Evolutionary conservation across 2,888 invertebrate genomes (phyloP), one percentile per base, ranked within the genome.

Genomic region (Heliconius hortense): DNA sequence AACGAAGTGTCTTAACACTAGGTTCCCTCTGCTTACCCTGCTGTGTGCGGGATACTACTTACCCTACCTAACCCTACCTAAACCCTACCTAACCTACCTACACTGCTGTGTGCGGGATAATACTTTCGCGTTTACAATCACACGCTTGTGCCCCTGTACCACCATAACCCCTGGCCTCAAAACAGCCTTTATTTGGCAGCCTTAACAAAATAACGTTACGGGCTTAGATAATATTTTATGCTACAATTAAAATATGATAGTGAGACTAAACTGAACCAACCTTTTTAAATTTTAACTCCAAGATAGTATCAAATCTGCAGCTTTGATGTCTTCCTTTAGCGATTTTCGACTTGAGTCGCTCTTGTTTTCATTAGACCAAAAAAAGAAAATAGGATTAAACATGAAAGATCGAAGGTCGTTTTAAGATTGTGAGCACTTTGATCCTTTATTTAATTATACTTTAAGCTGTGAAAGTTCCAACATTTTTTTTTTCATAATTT

Each of bases 261-360:
- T 56, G 18, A 63, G 48, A 24, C 68, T 69, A 35, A 72, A 76
- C 76, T n/a, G 69, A 76, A 77, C 76, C 74, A 76, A 43, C 60
- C 63, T 67, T 69, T 69, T 76, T 28, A 60, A 74, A 69, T n/a
- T 72, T 56, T 73, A 72, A 60, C 63, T 78, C 48, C 24, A 56
- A 74, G 64, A 75, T 56, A 72, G 53, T 72, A 67, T 35, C 63
- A 78, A 78, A 76, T 73, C 70, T 75, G 63, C 82, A 85, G 81
- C 87, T 91, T 90, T 90, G 89, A 91, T 88, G 87, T 89, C 83
- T 84, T 80, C 79, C 80, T 66, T 87, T 87, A 84, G 84, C 84
- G 85, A 88, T 90, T 89, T 90, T 91, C 86, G 80, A 87, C 84
- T 86, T 84, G 85, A 87, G 84, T 89, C 86, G 82, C 77, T 85